Evolutionary conservation across 2,113 vertebrate species (phyloP).

Genomic region (Notarius quadriscutis): DNA sequence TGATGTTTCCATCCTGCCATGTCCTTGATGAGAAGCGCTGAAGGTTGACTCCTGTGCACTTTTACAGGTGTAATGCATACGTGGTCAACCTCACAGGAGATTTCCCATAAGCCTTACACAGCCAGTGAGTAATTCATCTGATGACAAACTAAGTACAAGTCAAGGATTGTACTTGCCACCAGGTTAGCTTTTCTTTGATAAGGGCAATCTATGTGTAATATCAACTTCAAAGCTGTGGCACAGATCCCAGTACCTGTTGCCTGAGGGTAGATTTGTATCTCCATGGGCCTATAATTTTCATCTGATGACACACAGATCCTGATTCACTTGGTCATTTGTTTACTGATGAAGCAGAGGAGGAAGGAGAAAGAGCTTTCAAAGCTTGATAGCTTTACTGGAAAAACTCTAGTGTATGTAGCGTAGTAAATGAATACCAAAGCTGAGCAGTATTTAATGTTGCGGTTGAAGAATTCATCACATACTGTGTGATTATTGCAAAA

Average conservation of each 20-base stretch:
- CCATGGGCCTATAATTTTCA: conserved; percentile 43
- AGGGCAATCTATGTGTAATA: conserved; percentile 46
- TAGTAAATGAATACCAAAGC: not conserved
- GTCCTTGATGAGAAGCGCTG: conserved; percentile 26
- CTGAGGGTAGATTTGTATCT: conserved; percentile 44
- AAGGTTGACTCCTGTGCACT: conserved; percentile 33
- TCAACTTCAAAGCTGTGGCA: conserved; percentile 55
- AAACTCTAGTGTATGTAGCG: not conserved
- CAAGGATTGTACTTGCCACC: conserved; percentile 27
- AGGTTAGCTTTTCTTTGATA: conserved; percentile 44
- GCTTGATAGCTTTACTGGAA: not conserved
- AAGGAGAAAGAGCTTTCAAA: not conserved
- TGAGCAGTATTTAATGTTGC: not conserved
- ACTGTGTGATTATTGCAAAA: not conserved
- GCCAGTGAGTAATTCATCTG: conserved; percentile 49
- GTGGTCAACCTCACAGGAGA: conserved; percentile 29
- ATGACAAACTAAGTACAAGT: conserved; percentile 47
- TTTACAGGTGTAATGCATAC: conserved; percentile 57
- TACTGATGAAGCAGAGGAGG: not conserved
- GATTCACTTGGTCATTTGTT: not conserved
- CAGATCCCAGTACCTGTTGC: conserved; percentile 52
- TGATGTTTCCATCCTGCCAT: conserved; percentile 45
- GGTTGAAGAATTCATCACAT: not conserved
- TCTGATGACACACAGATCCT: not conserved
- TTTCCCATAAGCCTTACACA: conserved; percentile 31